Evolutionary conservation across 2,888 invertebrate genomes (phyloP).

Genomic region (Lasius platythorax): DNA sequence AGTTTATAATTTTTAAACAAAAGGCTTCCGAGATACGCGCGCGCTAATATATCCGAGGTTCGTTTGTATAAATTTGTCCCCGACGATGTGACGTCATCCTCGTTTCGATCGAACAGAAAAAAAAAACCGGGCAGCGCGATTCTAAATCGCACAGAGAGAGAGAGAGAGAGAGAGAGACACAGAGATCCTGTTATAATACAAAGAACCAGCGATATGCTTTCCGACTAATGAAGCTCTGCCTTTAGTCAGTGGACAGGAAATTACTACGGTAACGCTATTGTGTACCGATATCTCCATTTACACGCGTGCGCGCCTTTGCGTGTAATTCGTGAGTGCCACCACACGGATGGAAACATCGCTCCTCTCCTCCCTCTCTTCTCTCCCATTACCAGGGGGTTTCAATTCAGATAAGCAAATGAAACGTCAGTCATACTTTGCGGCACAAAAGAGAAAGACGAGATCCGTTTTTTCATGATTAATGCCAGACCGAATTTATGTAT

Average conservation of each 20-base stretch:
- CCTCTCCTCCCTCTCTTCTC: constrained; percentile 2
- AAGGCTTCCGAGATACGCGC: background rate
- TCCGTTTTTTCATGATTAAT: background rate
- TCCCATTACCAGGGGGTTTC: constrained; percentile 31
- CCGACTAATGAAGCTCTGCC: constrained; percentile 77
- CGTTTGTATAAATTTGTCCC: background rate
- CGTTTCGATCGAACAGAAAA: constrained; percentile 14
- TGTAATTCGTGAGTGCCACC: constrained; percentile 52
- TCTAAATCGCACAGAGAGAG: constrained; percentile 19
- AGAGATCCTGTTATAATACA: constrained; percentile 51
- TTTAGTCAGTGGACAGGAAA: constrained; percentile 80
- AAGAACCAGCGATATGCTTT: constrained; percentile 74
- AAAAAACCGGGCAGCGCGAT: background rate
- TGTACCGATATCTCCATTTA: constrained; percentile 75
- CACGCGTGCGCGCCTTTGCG: constrained; percentile 43
- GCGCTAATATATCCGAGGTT: background rate
- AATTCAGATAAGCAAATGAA: constrained; percentile 51
- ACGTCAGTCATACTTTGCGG: constrained; percentile 39
- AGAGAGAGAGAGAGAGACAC: background rate
- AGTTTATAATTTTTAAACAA: background rate
- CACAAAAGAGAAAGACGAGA: background rate
- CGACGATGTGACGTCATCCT: background rate
- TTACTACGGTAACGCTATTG: constrained; percentile 83
- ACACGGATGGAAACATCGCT: constrained; percentile 37
- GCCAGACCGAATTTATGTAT: no score